A percentile compares a stretch with the other conserved stretches of the same genome.
Conservation (phyloP, 2,113 vertebrate genomes). For the Emberiza fucata region DNA sequence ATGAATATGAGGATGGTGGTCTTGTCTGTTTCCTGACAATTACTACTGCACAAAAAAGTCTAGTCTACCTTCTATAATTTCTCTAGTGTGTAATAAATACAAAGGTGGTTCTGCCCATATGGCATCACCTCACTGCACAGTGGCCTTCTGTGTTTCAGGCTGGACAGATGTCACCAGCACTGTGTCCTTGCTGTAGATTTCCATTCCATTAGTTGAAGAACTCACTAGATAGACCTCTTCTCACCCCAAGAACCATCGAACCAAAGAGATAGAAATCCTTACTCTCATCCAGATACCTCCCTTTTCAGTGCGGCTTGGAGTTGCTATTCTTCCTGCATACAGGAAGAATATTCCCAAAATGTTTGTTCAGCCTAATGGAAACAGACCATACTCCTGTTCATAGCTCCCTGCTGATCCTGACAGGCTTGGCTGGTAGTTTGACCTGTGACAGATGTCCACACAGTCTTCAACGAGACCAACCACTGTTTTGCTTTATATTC, state of each 20-base stretch:
- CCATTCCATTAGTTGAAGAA: background rate
- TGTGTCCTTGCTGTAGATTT: background rate
- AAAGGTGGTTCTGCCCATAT: background rate
- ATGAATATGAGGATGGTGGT: background rate
- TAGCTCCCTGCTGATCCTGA: background rate
- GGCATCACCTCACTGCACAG: background rate
- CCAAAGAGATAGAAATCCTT: background rate
- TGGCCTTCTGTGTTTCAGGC: background rate
- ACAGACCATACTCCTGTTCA: background rate
- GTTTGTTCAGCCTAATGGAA: background rate
- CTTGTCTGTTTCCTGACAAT: background rate
- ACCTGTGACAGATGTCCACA: slow-evolving; percentile 39
- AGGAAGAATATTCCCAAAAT: background rate
- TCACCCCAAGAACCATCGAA: rapidly evolving
- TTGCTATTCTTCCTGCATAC: background rate
- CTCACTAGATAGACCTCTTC: background rate
- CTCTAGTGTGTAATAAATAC: background rate
- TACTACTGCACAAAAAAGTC: background rate
- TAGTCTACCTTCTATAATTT: background rate
- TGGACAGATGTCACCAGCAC: background rate
- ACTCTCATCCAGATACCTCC: background rate
- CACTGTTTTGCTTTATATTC: slow-evolving; percentile 13
- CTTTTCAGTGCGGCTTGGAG: background rate
- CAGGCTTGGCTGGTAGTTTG: slow-evolving; percentile 28
- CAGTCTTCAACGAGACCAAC: slow-evolving; percentile 12